Evolutionary conservation across 2,888 invertebrate species (phyloP).

Genomic region (Papilio gigon): DNA sequence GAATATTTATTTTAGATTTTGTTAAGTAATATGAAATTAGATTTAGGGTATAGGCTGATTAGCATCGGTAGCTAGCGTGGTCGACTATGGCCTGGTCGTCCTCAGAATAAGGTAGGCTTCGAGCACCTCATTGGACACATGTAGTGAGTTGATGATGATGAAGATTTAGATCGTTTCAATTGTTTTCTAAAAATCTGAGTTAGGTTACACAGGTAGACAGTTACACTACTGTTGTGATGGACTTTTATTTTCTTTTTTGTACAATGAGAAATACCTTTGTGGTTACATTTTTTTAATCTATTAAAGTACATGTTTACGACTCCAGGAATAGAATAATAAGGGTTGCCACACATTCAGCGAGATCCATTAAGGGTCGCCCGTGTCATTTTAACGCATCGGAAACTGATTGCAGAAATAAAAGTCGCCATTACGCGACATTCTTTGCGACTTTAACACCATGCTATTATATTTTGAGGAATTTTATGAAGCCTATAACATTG

Average conservation of each 20-base stretch:
- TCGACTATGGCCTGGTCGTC: too few species aligned
- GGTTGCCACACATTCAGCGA: neutral
- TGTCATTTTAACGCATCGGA: slow-evolving; percentile 19
- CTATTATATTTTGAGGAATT: slow-evolving; percentile 32
- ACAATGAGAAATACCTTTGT: neutral
- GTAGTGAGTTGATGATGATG: too few species aligned
- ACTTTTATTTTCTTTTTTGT: neutral
- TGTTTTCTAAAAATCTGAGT: too few species aligned
- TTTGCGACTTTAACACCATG: slow-evolving; percentile 11
- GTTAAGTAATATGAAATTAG: too few species aligned
- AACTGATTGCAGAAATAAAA: slow-evolving; percentile 27
- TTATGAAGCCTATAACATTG: slow-evolving; percentile 34
- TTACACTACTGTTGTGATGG: too few species aligned
- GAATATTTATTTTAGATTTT: too few species aligned
- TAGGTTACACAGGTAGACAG: too few species aligned
- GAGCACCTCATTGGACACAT: too few species aligned
- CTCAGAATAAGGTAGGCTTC: too few species aligned
- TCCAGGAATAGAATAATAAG: neutral
- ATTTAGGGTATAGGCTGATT: too few species aligned
- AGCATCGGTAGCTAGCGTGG: too few species aligned
- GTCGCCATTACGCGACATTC: slow-evolving; percentile 11
- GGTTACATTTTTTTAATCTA: neutral
- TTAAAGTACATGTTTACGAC: neutral
- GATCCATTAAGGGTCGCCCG: neutral
- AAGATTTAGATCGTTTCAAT: too few species aligned